These are phyloP conservation scores for Drosophila simulans DNA, from an alignment of 1,140 invertebrate genomes.

Conservation along the genomic window DNA sequence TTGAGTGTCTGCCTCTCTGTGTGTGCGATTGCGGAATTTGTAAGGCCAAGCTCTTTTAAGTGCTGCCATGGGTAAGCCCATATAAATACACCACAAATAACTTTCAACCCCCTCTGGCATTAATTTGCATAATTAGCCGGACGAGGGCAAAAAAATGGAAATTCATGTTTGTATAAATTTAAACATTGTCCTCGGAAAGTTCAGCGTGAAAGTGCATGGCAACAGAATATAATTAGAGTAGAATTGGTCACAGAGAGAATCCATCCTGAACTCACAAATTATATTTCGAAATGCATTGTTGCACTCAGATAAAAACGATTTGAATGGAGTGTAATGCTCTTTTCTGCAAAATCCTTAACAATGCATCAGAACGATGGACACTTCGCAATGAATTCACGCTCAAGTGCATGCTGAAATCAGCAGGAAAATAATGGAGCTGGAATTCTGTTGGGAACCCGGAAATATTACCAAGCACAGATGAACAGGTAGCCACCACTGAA, in stretches of 20 bases:
- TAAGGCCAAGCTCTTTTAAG: conserved; percentile 24
- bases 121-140: conserved; percentile 68
- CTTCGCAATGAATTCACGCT: conserved; percentile 51
- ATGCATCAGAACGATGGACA: conserved; percentile 6
- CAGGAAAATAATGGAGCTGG: conserved; percentile 21
- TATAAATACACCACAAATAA: conserved; percentile 48
- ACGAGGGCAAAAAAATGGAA: conserved; percentile 31
- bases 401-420: conserved; percentile 59
- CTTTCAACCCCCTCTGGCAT: conserved; percentile 25
- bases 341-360: conserved; percentile 11
- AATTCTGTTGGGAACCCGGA: conserved; percentile 3
- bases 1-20: conserved; percentile 36
- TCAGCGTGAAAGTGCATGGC: conserved; percentile 12
- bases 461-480: conserved; percentile 1
- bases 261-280: not conserved
- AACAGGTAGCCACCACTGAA: conserved; percentile 45
- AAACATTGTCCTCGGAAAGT: conserved; percentile 46
- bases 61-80: conserved; percentile 15
- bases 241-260: conserved; percentile 10
- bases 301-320: not conserved
- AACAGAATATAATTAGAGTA: conserved; percentile 40
- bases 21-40: conserved; percentile 34
- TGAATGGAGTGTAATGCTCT: conserved; percentile 6
- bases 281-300: conserved; percentile 13
- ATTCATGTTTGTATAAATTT: conserved; percentile 52